Conservation (phyloP, 2,797 vertebrate genomes). For the Ctenochaetus hawaiiensis region DNA sequence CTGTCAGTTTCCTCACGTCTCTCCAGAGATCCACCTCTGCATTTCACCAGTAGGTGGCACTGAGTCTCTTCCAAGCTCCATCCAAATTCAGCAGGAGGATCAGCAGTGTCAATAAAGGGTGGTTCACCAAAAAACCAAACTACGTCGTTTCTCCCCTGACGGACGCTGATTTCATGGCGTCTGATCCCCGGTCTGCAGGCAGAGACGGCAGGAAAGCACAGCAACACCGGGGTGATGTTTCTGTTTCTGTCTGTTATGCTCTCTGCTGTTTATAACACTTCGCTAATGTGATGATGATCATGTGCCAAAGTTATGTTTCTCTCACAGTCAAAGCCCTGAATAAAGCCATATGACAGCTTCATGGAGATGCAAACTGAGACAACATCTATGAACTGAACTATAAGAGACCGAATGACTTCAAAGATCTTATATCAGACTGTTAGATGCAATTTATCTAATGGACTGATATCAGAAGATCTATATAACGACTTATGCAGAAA, state of each 20-base stretch:
- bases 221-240: background rate
- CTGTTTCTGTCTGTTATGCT: background rate
- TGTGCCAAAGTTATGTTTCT: slow-evolving; percentile 21
- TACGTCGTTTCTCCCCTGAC: background rate
- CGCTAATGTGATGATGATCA: slow-evolving; percentile 9
- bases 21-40: slow-evolving; percentile 28
- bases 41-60: slow-evolving; percentile 77
- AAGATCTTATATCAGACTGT: background rate
- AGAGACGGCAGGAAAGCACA: slow-evolving; percentile 5
- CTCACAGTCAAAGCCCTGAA: slow-evolving; percentile 18
- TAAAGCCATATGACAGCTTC: slow-evolving; percentile 20
- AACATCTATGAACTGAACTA: slow-evolving; percentile 1
- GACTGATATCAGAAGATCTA: background rate
- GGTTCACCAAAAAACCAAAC: background rate
- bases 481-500: background rate
- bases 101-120: background rate
- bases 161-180: slow-evolving; percentile 7
- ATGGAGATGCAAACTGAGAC: slow-evolving; percentile 1
- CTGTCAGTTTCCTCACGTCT: slow-evolving; percentile 34
- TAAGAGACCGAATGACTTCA: background rate
- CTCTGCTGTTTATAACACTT: slow-evolving; percentile 16
- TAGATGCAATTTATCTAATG: background rate
- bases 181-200: background rate
- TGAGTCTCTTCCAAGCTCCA: slow-evolving; percentile 38
- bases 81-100: slow-evolving; percentile 13